Evolutionary conservation across 1,140 invertebrate species (phyloP), one percentile per base, ranked within the genome.

Genomic region (Dryas iulia): DNA sequence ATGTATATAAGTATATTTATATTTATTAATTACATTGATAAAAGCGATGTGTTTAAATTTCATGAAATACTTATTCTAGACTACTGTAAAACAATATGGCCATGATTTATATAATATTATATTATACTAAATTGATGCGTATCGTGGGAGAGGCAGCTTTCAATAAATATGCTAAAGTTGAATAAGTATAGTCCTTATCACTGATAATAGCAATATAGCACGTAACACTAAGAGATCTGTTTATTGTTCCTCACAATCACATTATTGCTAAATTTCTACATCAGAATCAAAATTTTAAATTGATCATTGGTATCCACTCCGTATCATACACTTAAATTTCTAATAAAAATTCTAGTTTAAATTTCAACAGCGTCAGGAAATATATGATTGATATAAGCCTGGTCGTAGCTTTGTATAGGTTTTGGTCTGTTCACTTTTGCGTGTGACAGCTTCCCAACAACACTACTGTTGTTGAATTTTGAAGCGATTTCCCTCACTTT

Each of bases 331-430:
- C 54, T 58, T 65, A 47, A 47, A n/a, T n/a, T 2, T 2, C 18
- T 47, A 47, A 10, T 47, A 14, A 18, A 72, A 66, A 74, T 57
- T 21, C 0, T 10, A 21, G 7, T 54, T 83, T 82, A 92, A 72
- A 92, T 86, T 84, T 92, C 92, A 62, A 92, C 84, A 66, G 92
- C 90, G 63, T 90, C 89, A 26, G 92, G 92, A 75, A 92, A 92
- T 59, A 92, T 77, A 69, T 92, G 92, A 74, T 92, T 84, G 57
- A 92, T 79, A 73, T 92, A 92, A 54, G 85, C 84, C 74, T 92
- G 89, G 65, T 92, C 90, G 64, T 82, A 92, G 70, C 84, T 91
- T 71, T 92, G 88, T 56, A 92, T 74, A 21, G 89, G 86, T 72
- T 87, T 92, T 54, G 92, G 92, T 77, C 92, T 83, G 2, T 81